phyloP scores from a whole-genome alignment of 2,888 invertebrate species.

The Leptopilina drosophilae region DNA sequence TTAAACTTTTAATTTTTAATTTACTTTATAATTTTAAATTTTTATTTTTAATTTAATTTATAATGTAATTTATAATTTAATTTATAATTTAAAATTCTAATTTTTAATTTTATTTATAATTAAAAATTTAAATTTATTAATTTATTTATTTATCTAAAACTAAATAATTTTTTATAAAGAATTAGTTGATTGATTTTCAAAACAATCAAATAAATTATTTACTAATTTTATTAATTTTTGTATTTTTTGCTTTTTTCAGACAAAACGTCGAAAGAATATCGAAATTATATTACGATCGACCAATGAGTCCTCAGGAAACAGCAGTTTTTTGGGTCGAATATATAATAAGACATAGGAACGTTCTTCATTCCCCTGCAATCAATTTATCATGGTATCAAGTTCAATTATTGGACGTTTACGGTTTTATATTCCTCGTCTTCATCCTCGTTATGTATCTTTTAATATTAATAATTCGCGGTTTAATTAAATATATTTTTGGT shows the following conservation, averaged over 20 bases:
- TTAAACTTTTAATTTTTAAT: too few species aligned
- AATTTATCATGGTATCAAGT: conserved; percentile 66
- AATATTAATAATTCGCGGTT: background rate
- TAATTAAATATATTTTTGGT: background rate
- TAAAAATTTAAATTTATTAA: too few species aligned
- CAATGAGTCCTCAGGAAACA: conserved; percentile 37
- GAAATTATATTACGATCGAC: conserved; percentile 46
- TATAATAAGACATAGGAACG: conserved; percentile 46
- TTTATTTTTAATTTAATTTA: too few species aligned
- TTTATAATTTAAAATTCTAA: too few species aligned
- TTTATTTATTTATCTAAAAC: too few species aligned
- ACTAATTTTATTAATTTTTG: background rate
- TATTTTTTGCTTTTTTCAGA: conserved; percentile 39
- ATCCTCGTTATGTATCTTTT: background rate
- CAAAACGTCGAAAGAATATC: conserved; percentile 46
- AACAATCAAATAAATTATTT: background rate
- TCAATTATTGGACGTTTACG: conserved; percentile 64
- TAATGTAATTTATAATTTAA: too few species aligned
- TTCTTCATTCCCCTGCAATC: conserved; percentile 62
- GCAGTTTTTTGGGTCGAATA: conserved; percentile 50
- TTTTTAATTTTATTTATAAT: too few species aligned
- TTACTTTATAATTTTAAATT: too few species aligned
- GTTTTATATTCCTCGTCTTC: background rate
- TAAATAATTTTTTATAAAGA: too few species aligned
- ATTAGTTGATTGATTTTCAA: too few species aligned